Conservation (phyloP, 2,888 invertebrate species). For the Chaitophorus viminalis region DNA sequence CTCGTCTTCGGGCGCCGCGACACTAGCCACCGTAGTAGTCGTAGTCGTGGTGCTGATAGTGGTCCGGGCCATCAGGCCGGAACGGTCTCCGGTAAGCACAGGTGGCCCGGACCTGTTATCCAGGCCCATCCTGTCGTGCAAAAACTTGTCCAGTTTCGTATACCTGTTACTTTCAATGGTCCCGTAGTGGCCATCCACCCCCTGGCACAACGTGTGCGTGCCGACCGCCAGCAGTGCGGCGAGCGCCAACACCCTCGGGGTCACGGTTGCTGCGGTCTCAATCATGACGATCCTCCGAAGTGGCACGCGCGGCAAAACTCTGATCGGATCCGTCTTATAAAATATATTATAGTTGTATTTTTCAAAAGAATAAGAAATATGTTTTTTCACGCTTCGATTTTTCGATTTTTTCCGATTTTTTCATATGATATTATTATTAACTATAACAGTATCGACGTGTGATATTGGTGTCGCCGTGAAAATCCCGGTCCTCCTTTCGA, state of each 20-base stretch:
- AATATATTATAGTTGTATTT: too few species aligned
- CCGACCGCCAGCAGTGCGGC: constrained; percentile 31
- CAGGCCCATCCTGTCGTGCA: constrained; percentile 55
- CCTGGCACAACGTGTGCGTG: constrained; percentile 43
- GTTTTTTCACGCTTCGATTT: too few species aligned
- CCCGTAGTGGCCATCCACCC: constrained; percentile 33
- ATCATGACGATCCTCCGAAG: not conserved
- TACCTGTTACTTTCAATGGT: constrained; percentile 8
- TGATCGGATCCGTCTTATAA: too few species aligned
- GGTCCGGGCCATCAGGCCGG: constrained; percentile 21
- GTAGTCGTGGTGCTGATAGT: constrained; percentile 26
- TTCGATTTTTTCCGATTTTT: too few species aligned
- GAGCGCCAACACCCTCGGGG: constrained; percentile 34
- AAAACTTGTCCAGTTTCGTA: constrained; percentile 42
- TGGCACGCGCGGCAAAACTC: too few species aligned
- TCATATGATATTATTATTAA: too few species aligned
- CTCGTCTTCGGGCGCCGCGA: constrained; percentile 11
- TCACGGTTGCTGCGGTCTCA: not conserved
- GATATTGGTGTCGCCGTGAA: too few species aligned
- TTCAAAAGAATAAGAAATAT: too few species aligned
- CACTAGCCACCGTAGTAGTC: not conserved
- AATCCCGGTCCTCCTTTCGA: not conserved
- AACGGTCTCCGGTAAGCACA: constrained; percentile 4
- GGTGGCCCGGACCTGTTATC: constrained; percentile 23
- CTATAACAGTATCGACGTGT: too few species aligned